These are phyloP conservation scores for Maniola hyperantus DNA, from an alignment of 2,888 invertebrate species.

Conservation along the genomic window DNA sequence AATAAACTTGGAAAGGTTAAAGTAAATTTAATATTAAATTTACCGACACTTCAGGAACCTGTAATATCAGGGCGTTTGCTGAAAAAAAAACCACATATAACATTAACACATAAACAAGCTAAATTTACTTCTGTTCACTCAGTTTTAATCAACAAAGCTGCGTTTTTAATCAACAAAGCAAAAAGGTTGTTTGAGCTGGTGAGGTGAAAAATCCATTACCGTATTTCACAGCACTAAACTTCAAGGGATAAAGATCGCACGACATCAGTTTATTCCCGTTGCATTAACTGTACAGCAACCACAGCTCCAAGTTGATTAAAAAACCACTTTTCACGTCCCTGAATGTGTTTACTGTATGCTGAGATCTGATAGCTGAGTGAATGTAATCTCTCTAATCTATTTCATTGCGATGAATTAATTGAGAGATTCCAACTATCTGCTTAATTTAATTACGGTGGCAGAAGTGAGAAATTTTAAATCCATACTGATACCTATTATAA, in stretches of 20 bases:
- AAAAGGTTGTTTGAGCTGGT: too few relatives aligned
- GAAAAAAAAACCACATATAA: too few relatives aligned
- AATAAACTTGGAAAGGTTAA: too few relatives aligned
- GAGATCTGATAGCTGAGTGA: constrained; percentile 19
- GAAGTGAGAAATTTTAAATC: not conserved
- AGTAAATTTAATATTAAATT: too few relatives aligned
- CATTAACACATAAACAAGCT: too few relatives aligned
- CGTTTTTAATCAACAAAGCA: too few relatives aligned
- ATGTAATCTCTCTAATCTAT: constrained; percentile 24
- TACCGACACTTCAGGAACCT: too few relatives aligned
- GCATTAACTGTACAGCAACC: constrained; percentile 29
- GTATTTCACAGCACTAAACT: not conserved
- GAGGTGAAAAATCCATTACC: not conserved
- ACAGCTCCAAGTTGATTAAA: constrained; percentile 31
- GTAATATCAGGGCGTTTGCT: too few relatives aligned
- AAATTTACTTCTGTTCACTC: too few relatives aligned
- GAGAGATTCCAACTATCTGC: not conserved
- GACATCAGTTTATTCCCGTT: constrained; percentile 28
- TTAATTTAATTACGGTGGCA: constrained; percentile 9
- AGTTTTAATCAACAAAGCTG: too few relatives aligned
- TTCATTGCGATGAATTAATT: constrained; percentile 9
- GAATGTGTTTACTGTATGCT: constrained; percentile 12
- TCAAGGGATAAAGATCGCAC: constrained; percentile 10
- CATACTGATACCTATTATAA: too few relatives aligned
- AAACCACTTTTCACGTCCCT: constrained; percentile 29